Conservation (phyloP, 2,888 invertebrate species). For the Peribatodes rhomboidaria region DNA sequence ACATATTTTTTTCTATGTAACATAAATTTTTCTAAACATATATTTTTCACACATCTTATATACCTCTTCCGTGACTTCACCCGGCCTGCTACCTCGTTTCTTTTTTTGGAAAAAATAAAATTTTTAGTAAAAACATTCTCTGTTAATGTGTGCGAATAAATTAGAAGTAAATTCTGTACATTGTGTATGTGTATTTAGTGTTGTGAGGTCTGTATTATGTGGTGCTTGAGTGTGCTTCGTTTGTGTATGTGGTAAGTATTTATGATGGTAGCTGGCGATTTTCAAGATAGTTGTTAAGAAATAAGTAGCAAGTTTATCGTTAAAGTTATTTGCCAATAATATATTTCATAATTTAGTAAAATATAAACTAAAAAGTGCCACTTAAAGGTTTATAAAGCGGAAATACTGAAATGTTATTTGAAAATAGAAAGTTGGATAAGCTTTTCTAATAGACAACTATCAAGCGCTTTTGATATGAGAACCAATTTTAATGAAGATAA, state of each 20-base stretch:
- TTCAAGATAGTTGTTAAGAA: conserved; percentile 3
- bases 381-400: conserved; percentile 41
- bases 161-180: conserved; percentile 59
- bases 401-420: conserved; percentile 44
- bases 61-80: conserved; percentile 92
- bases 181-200: conserved; percentile 48
- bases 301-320: conserved; percentile 17
- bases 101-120: conserved; percentile 87
- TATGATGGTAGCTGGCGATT: conserved; percentile 7
- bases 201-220: conserved; percentile 38
- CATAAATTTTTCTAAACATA: conserved; percentile 81
- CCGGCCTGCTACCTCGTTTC: conserved; percentile 92
- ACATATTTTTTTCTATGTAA: conserved; percentile 66
- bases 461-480: conserved; percentile 66
- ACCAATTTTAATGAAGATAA: conserved; percentile 35
- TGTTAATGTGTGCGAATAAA: conserved; percentile 75
- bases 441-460: conserved; percentile 73
- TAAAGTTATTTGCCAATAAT: conserved; percentile 24
- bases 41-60: conserved; percentile 78
- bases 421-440: conserved; percentile 68
- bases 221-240: conserved; percentile 39
- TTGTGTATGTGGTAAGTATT: conserved; percentile 35
- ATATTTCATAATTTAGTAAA: conserved; percentile 27
- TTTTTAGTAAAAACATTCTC: conserved; percentile 82
- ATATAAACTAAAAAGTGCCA: conserved; percentile 37